Evolutionary conservation across 2,888 invertebrate species (phyloP).

Genomic region (Disparrhopalites patrizii): DNA sequence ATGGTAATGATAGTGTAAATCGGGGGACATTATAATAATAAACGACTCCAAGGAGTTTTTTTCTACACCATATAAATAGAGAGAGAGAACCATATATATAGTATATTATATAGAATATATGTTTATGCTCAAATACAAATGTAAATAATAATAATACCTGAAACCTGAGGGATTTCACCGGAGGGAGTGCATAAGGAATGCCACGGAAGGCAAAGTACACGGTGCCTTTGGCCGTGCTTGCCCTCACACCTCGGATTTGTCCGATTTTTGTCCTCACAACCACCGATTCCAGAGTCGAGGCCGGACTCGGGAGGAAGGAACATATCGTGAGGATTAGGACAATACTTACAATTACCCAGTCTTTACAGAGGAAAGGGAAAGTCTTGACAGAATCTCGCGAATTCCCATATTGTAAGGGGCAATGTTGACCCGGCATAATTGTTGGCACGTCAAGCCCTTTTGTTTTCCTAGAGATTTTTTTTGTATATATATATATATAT

Average conservation of each 20-base stretch:
- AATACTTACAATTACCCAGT: slow-evolving; percentile 7
- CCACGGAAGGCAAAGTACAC: slow-evolving; percentile 49
- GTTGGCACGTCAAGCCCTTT: too few species aligned
- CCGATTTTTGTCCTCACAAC: slow-evolving; percentile 47
- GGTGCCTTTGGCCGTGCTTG: slow-evolving; percentile 35
- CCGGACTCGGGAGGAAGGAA: slow-evolving; percentile 16
- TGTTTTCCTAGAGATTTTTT: too few species aligned
- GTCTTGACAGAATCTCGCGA: not conserved
- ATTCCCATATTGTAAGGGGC: too few species aligned
- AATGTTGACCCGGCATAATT: slow-evolving; percentile 5
- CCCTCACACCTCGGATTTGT: slow-evolving; percentile 44
- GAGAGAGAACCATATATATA: not conserved
- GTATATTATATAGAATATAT: not conserved
- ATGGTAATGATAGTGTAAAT: too few species aligned
- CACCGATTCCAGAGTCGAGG: slow-evolving; percentile 15
- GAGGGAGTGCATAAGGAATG: slow-evolving; percentile 49
- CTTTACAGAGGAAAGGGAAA: slow-evolving; percentile 1
- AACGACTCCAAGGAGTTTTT: not conserved
- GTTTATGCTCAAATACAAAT: not conserved
- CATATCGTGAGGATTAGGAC: not conserved
- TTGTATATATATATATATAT: too few species aligned
- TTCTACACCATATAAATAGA: not conserved
- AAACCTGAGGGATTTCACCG: slow-evolving; percentile 48
- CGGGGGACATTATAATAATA: not conserved
- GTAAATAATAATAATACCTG: slow-evolving; percentile 38